These are phyloP conservation scores for Aphyosemion australe DNA, from an alignment of 2,113 vertebrate species.

Conservation along the genomic window DNA sequence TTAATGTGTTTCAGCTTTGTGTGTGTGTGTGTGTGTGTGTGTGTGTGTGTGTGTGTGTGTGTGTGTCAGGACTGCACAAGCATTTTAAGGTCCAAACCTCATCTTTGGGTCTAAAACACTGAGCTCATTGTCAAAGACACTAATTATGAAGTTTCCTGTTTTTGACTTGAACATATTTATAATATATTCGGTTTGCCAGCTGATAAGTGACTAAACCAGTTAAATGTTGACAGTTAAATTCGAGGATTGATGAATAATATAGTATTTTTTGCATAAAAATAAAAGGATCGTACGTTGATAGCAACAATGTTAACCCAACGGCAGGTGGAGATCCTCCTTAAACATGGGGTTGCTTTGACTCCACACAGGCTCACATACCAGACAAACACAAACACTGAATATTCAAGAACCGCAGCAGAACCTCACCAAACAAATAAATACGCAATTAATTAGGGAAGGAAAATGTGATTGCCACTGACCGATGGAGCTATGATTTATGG, in stretches of 20 bases:
- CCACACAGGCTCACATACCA: conserved; percentile 16
- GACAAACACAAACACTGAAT: conserved; percentile 25
- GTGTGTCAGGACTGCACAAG: conserved; percentile 42
- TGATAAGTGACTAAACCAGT: conserved; percentile 19
- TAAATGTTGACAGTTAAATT: background rate
- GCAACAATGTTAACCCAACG: conserved; percentile 24
- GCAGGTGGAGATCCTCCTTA: conserved; percentile 53
- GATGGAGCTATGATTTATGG: conserved; percentile 77
- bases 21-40: conserved; percentile 13
- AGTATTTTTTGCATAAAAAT: background rate
- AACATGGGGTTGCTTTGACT: conserved; percentile 22
- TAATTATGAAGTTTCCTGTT: conserved; percentile 42
- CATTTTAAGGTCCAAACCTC: conserved; percentile 48
- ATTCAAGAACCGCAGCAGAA: conserved; percentile 31
- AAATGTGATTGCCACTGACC: conserved; percentile 76
- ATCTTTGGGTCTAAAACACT: conserved; percentile 32
- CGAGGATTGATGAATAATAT: background rate
- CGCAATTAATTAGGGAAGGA: conserved; percentile 80
- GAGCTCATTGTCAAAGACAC: conserved; percentile 44
- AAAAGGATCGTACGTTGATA: conserved; percentile 5
- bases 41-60: too few species aligned
- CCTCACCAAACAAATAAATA: conserved; percentile 77
- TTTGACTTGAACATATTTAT: conserved; percentile 25
- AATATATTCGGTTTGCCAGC: conserved; percentile 28
- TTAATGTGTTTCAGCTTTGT: conserved; percentile 71